Base-by-base conservation (phyloP, 2,888 invertebrate species). In the Orthosia incerta region DNA sequence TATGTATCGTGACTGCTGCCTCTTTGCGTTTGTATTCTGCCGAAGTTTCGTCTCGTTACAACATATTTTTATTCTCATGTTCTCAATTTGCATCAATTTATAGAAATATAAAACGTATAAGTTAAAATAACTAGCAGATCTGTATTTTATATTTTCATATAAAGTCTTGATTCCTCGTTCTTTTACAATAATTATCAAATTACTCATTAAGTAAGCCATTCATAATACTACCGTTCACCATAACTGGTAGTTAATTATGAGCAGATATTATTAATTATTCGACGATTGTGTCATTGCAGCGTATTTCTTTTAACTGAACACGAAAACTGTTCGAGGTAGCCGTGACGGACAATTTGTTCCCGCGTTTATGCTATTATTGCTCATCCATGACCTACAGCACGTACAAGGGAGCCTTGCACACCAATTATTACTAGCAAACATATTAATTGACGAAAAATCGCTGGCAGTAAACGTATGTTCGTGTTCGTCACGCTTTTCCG, bases 311-410 rank as follows among this genome's bases (percentile, higher is more conserved):
- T n/a, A n/a, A n/a, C 60, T 77, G 71, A 85, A 88, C 77, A 83
- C 81, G 79, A 83, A 82, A 84, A 80, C 77, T 74, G 70, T 76
- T 80, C 79, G 86, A 87, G 88, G 86, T 83, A 89, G 87, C 91
- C 86, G 64, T 87, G 86, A 82, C 82, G 90, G 88, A 89, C 86
- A 87, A 91, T 93, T 91, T 90, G 92, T 92, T 92, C 90, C 90
- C 87, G 89, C 87, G 87, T 91, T 91, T 90, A 90, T 86, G 83
- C 75, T 85, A 82, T 90, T 88, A 90, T 69, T 87, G 84, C 87
- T 89, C 87, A 92, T 79, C 94, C 94, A 88, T 94, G 95, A 94
- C 94, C 94, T 89, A 90, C 88, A 89, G 80, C 76, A 53, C 56
- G 68, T 75, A 71, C 76, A 70, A 71, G 70, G 71, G 69, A 86